phyloP scores from a whole-genome alignment of 2,888 invertebrate genomes.

The Aspidiotus rigidus region DNA sequence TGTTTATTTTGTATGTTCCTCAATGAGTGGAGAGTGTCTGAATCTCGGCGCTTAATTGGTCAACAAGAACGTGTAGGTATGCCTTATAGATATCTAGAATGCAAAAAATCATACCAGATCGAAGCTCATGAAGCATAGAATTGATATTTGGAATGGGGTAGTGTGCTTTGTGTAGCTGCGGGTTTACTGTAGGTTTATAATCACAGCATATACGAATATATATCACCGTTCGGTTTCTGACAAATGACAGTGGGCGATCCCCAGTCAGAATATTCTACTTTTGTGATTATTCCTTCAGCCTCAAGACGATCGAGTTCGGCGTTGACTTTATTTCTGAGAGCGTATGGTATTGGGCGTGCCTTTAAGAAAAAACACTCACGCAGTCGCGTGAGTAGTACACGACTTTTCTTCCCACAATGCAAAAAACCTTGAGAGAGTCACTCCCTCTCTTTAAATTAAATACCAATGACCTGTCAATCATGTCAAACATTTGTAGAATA shows the following conservation, averaged over 20 bases:
- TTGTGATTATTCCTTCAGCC: constrained; percentile 5
- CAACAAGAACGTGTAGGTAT: constrained; percentile 32
- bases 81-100: constrained; percentile 36
- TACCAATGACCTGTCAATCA: too few relatives aligned
- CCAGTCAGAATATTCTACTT: constrained; percentile 34
- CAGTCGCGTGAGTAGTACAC: too few relatives aligned
- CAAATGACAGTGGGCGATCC: constrained; percentile 33
- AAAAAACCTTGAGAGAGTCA: too few relatives aligned
- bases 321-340: too few relatives aligned
- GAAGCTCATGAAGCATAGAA: constrained; percentile 31
- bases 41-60: constrained; percentile 35
- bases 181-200: constrained; percentile 39
- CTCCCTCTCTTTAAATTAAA: too few relatives aligned
- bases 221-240: constrained; percentile 12
- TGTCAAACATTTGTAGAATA: too few relatives aligned
- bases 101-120: constrained; percentile 31
- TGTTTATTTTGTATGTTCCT: constrained; percentile 37
- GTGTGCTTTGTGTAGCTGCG: constrained; percentile 36
- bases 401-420: too few relatives aligned
- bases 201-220: constrained; percentile 36
- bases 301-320: too few relatives aligned
- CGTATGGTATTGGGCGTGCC: too few relatives aligned
- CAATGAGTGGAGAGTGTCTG: constrained; percentile 37
- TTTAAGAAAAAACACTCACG: too few relatives aligned
- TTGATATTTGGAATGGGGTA: constrained; percentile 36